Evolutionary conservation across 2,888 invertebrate species (phyloP).

Genomic region (Drosophila borborema): DNA sequence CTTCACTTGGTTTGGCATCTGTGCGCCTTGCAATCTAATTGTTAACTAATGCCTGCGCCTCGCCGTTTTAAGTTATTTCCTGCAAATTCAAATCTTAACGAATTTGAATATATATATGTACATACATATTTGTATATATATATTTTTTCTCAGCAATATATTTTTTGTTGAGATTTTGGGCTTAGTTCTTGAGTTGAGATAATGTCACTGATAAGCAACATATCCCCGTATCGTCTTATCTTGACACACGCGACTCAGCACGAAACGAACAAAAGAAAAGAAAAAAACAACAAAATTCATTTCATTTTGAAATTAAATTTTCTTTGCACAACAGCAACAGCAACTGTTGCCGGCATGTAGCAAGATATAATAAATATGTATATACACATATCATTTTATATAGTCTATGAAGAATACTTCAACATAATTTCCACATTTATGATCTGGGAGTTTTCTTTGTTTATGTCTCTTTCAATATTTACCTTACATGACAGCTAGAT

Average conservation of each 20-base stretch:
- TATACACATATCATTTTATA: background rate
- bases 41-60: slow-evolving; percentile 54
- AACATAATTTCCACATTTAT: slow-evolving; percentile 53
- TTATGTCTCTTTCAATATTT: slow-evolving; percentile 31
- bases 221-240: slow-evolving; percentile 52
- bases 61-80: slow-evolving; percentile 51
- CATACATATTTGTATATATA: background rate
- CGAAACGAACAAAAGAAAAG: background rate
- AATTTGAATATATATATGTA: slow-evolving; percentile 69
- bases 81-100: slow-evolving; percentile 60
- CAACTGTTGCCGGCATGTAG: slow-evolving; percentile 19
- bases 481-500: slow-evolving; percentile 25
- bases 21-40: slow-evolving; percentile 53
- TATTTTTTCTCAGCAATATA: slow-evolving; percentile 59
- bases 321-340: slow-evolving; percentile 28
- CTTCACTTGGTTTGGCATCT: slow-evolving; percentile 45
- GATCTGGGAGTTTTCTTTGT: slow-evolving; percentile 14
- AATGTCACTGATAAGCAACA: slow-evolving; percentile 72
- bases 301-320: slow-evolving; percentile 15
- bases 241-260: slow-evolving; percentile 45
- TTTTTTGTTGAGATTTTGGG: slow-evolving; percentile 61
- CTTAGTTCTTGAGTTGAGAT: slow-evolving; percentile 69
- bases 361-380: background rate
- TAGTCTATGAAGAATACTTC: background rate
- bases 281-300: background rate